Conservation (phyloP, 2,113 vertebrate species). For the Rhipidura dahli region DNA sequence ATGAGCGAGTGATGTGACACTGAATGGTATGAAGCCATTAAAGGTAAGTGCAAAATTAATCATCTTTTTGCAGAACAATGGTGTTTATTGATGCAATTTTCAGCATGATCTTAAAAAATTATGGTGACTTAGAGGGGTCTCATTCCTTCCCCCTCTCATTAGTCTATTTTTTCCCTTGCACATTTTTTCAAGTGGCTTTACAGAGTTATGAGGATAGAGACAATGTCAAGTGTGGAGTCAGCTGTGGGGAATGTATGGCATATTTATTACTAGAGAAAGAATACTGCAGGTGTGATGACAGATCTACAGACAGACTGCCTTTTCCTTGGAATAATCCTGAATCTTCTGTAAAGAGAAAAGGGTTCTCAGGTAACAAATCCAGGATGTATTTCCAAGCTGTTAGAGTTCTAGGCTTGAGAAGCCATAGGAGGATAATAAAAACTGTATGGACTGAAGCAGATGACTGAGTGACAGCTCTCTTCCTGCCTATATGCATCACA, state of each 20-base stretch:
- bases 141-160: background rate
- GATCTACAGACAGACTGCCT: background rate
- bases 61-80: background rate
- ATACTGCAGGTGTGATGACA: background rate
- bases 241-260: background rate
- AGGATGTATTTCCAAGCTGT: background rate
- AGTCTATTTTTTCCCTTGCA: background rate
- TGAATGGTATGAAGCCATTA: background rate
- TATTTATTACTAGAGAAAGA: background rate
- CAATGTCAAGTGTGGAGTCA: background rate
- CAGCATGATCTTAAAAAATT: background rate
- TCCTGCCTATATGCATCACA: background rate
- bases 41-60: conserved; percentile 1
- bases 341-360: background rate
- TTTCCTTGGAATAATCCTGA: background rate
- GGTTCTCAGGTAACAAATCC: background rate
- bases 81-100: background rate
- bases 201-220: background rate
- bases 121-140: background rate
- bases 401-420: background rate
- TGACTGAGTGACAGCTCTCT: background rate
- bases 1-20: background rate
- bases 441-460: background rate
- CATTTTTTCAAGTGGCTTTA: background rate
- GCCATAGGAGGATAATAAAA: background rate